phyloP scores from a whole-genome alignment of 2,888 invertebrate species.

The Horisme vitalbata region DNA sequence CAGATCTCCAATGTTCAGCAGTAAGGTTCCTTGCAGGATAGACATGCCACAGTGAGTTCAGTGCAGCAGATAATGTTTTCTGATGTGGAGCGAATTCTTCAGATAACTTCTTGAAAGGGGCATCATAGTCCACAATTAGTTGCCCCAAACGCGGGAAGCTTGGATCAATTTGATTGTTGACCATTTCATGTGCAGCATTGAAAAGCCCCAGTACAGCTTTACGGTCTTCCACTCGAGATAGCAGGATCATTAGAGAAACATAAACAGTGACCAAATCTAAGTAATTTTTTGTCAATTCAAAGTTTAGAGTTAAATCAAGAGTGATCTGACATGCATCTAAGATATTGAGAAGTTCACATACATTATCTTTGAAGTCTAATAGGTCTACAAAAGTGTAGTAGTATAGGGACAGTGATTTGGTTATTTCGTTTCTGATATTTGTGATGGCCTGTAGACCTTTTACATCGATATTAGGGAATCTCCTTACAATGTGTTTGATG shows the following conservation, averaged over 20 bases:
- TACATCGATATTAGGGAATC: conserved; percentile 97
- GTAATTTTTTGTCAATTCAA: conserved; percentile 97
- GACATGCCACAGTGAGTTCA: conserved; percentile 93
- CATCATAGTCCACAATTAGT: conserved; percentile 98
- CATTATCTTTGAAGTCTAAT: conserved; percentile 97
- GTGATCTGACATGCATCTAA: conserved; percentile 98
- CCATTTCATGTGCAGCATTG: conserved; percentile 98
- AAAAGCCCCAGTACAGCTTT: conserved; percentile 98
- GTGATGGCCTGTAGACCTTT: conserved; percentile 95
- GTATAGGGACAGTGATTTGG: conserved; percentile 97
- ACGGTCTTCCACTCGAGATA: conserved; percentile 98
- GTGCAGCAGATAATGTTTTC: conserved; percentile 91
- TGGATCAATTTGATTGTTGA: conserved; percentile 93
- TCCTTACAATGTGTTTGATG: conserved; percentile 96
- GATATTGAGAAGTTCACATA: conserved; percentile 94
- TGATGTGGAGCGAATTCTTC: conserved; percentile 99
- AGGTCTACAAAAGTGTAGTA: conserved; percentile 99
- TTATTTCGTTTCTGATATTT: conserved; percentile 95
- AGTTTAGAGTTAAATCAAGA: conserved; percentile 97
- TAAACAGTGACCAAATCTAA: conserved; percentile 97
- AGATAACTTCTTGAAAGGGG: conserved; percentile 95
- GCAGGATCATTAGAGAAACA: conserved; percentile 96
- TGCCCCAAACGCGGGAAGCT: conserved; percentile 98
- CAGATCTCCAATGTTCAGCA: conserved; percentile 97
- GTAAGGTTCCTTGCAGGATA: conserved; percentile 95